Evolutionary conservation across 2,797 vertebrate species (phyloP), one percentile per base, ranked within the genome.

Genomic region (Clarias fuscus): DNA sequence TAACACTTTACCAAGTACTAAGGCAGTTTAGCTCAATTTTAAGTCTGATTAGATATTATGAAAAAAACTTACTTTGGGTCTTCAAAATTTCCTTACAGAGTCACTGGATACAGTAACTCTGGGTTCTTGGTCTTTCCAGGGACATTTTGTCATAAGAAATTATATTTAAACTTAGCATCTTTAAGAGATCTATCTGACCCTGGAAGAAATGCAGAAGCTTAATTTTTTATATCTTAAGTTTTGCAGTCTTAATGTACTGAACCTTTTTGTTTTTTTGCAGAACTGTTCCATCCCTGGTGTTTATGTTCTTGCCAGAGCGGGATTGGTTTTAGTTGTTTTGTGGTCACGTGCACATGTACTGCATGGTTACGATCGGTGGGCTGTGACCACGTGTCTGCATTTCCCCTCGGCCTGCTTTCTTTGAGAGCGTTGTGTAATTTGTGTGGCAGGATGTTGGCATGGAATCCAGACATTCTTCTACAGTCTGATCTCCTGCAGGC

Each of bases 241-340:
- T 79, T 80, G 14, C 6, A 37, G 48, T 48, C 20, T 79, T 3
- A 37, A 33, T 33, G 33, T 80, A 24, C 20, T 11, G n/a, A 78
- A 61, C 6, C 5, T 20, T 37, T 40, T 33, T 33, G 1, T 33
- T 70, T 20, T 37, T 71, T 43, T 43, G 13, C 24, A 53, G 40
- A 43, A n/a, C 22, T 14, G 13, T 92, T 89, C 83, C 87, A 33
- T 59, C 27, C 24, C 80, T 58, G 61, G 58, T 90, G n/a, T 92
- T 92, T 93, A 88, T 83, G 2, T 53, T 48, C 72, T 89, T 88
- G 90, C 71, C 53, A 40, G 48, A 78, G 80, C 84, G 83, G 88
- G 89, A 83, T 91, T 91, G 89, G 88, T 91, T 92, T 92, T 90
- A 87, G 92, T 91, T 90, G 91, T 86, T 67, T 83, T 87, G 88